phyloP scores from a whole-genome alignment of 2,113 vertebrate genomes.

The Silurus asotus region DNA sequence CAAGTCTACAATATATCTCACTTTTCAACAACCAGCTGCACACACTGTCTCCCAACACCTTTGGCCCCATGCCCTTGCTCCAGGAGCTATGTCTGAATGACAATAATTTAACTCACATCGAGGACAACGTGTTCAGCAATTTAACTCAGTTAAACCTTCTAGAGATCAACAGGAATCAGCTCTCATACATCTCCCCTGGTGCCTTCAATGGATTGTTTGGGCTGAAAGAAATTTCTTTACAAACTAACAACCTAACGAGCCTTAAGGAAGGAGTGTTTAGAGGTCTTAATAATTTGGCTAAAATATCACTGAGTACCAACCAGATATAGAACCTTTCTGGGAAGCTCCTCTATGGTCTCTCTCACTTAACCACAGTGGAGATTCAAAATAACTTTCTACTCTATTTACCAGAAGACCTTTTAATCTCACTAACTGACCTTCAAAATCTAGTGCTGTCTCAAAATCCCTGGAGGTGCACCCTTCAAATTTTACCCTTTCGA shows the following conservation, averaged over 20 bases:
- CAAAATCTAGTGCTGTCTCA: slow-evolving; percentile 76
- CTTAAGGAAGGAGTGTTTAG: slow-evolving; percentile 62
- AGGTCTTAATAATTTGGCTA: slow-evolving; percentile 70
- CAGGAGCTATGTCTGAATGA: slow-evolving; percentile 87
- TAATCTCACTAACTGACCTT: slow-evolving; percentile 71
- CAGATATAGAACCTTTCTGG: slow-evolving; percentile 72
- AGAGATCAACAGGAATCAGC: slow-evolving; percentile 83
- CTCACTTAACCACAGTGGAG: slow-evolving; percentile 73
- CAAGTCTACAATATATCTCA: slow-evolving; percentile 76
- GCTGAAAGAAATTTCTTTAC: slow-evolving; percentile 83
- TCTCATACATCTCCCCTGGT: slow-evolving; percentile 68
- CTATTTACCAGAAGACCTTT: slow-evolving; percentile 75
- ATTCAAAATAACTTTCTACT: slow-evolving; percentile 82
- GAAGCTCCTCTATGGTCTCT: slow-evolving; percentile 73
- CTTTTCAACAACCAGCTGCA: slow-evolving; percentile 82
- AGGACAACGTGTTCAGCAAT: slow-evolving; percentile 75
- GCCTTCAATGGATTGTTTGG: slow-evolving; percentile 79
- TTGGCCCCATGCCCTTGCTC: slow-evolving; percentile 76
- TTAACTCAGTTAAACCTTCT: slow-evolving; percentile 80
- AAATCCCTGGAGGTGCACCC: slow-evolving; percentile 90
- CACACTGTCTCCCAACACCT: slow-evolving; percentile 72
- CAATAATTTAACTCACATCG: slow-evolving; percentile 79
- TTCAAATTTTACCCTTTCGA: slow-evolving; percentile 17
- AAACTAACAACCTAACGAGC: slow-evolving; percentile 77
- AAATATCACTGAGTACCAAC: slow-evolving; percentile 88